A percentile compares a stretch with the other conserved stretches of the same genome.
phyloP scores from a whole-genome alignment of 2,113 vertebrate genomes.

The Apus apus region DNA sequence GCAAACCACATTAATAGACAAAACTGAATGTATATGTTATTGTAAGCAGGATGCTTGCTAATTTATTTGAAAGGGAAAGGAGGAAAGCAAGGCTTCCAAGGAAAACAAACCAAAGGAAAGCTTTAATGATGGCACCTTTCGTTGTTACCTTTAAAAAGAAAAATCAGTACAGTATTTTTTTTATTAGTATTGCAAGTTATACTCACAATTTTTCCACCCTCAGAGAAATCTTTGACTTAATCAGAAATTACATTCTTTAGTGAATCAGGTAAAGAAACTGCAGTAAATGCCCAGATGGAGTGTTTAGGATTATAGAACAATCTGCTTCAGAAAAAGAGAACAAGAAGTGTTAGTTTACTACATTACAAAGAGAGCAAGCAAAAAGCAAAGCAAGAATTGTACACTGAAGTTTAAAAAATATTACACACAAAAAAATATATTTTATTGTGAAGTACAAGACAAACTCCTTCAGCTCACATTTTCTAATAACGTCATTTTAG shows the following conservation, averaged over 20 bases:
- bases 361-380: slow-evolving; percentile 33
- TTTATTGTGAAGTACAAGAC: not conserved
- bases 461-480: not conserved
- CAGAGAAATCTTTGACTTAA: slow-evolving; percentile 77
- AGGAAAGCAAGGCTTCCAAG: not conserved
- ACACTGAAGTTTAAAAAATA: not conserved
- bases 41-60: not conserved
- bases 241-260: slow-evolving; percentile 81
- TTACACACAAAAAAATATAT: not conserved
- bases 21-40: not conserved
- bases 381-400: not conserved
- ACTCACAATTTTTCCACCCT: slow-evolving; percentile 80
- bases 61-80: slow-evolving; percentile 12
- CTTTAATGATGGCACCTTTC: not conserved
- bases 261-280: slow-evolving; percentile 78
- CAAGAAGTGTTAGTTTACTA: slow-evolving; percentile 67
- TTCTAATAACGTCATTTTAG: not conserved
- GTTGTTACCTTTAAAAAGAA: slow-evolving; percentile 5
- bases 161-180: not conserved
- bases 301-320: slow-evolving; percentile 78
- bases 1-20: not conserved
- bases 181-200: slow-evolving; percentile 61
- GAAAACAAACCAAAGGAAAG: slow-evolving; percentile 20
- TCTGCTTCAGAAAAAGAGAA: slow-evolving; percentile 79
- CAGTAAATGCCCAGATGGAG: slow-evolving; percentile 78